Base-by-base conservation (phyloP, 2,888 invertebrate species). In the Heliconius erato region DNA sequence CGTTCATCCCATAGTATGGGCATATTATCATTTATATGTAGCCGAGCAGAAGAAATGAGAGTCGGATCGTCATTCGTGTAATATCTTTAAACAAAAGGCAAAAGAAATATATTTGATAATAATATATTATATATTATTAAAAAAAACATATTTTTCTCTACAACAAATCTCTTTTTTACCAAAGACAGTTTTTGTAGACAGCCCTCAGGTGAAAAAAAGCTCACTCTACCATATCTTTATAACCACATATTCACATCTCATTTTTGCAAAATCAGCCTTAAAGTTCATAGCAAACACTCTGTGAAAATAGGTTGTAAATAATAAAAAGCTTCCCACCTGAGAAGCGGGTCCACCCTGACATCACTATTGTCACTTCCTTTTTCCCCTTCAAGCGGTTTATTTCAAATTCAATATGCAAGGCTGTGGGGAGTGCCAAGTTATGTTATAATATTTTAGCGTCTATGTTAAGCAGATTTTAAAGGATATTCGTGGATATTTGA, bases 241-340 rank as follows among this genome's bases (percentile, higher is more conserved):
- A 63, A 94, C 94, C 95, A 94, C 94, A 94, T 91, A 89, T 90
- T 90, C 90, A 90, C 92, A 91, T 92, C 88, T 89, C 92, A 93
- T 94, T 94, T 94, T 91, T 90, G 91, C 91, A 89, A 94, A 95
- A 96, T 95, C 95, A 96, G 95, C 95, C 95, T 67, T 94, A 93
- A 94, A 92, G 91, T 92, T 90, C 90, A 91, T 89, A 89, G 95
- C 94, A 95, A 95, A 95, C 95, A 95, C 95, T 95, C 94, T 94
- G 92, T 93, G 95, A 94, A 95, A 95, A 95, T 95, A 94, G 92
- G 94, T 90, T 94, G 93, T 95, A 95, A 95, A 96, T 95, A 95
- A 95, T 95, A 95, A 95, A 95, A 94, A 93, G 89, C 86, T 86
- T 86, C 87, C 89, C 88, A 89, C 88, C 85, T 86, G 91, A 88